Evolutionary conservation across 2,113 vertebrate species (phyloP), one percentile per base, ranked within the genome.

Genomic region (Hucho hucho): DNA sequence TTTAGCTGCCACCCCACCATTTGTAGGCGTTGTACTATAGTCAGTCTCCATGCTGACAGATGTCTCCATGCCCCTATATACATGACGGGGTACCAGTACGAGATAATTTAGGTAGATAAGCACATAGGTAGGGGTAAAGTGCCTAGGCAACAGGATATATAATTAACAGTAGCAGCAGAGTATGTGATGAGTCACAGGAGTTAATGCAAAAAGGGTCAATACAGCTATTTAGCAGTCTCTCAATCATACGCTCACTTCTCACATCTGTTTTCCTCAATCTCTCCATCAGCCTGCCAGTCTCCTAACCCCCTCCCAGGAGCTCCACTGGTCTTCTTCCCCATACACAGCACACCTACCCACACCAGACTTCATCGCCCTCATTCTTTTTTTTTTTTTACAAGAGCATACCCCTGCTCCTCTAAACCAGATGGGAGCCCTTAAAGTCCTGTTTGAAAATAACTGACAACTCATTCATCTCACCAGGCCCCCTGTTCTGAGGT

Each of bases 391-490:
- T 68, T 79, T 75, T 74, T 70, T 75, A 64, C 43, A 75, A 47
- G 22, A 75, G 73, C 37, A 43, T 43, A 65, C 74, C 73, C 74
- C 25, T 58, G 56, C 75, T 75, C 25, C 7, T 65, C 46, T 70
- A 56, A 82, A 76, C 73, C 83, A 82, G 77, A 81, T 70, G 77
- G 84, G 81, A 79, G 80, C 63, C 58, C 66, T 76, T 77, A 53
- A 76, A 72, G 70, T 83, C 80, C 79, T 64, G 43, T 49, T 63
- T 82, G 76, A 77, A 74, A 77, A 78, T 65, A 79, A 66, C 72
- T 75, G 53, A 49, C 29, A 67, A 69, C 77, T 78, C 76, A 70
- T 85, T 88, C 75, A 76, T 85, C 81, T 81, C 79, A 66, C 82
- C 32, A 12, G 77, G 76, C 68, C 47, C 61, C 78, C 73, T 64